phyloP scores from a whole-genome alignment of 2,113 vertebrate genomes.

The Gambusia holbrooki region DNA sequence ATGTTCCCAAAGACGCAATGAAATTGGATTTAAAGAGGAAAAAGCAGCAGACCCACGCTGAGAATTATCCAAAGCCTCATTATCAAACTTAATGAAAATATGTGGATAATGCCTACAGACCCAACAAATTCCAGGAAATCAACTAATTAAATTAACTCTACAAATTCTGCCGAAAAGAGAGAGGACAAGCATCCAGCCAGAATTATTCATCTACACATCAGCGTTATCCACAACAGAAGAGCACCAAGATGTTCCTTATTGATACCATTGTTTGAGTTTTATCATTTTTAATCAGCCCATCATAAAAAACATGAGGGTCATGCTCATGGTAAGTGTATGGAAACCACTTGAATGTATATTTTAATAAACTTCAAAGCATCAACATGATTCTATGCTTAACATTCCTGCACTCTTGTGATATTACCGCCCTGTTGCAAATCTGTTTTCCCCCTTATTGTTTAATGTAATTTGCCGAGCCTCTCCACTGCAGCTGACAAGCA shows the following conservation, averaged over 20 bases:
- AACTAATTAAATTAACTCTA: too few relatives aligned
- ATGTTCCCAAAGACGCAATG: too few relatives aligned
- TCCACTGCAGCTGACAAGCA: slow-evolving; percentile 70
- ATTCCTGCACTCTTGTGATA: slow-evolving; percentile 25
- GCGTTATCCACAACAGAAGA: neutral
- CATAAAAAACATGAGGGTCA: neutral
- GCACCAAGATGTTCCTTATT: neutral
- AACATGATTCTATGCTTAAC: slow-evolving; percentile 12
- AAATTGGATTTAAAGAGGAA: too few relatives aligned
- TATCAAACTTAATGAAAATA: too few relatives aligned
- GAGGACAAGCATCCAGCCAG: too few relatives aligned
- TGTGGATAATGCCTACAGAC: too few relatives aligned
- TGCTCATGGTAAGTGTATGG: neutral
- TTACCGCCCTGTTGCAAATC: slow-evolving; percentile 42
- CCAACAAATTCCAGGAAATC: too few relatives aligned
- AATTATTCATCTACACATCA: too few relatives aligned
- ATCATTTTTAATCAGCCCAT: neutral
- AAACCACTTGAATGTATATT: neutral
- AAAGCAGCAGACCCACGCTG: too few relatives aligned
- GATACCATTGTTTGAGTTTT: neutral
- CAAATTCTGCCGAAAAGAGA: too few relatives aligned
- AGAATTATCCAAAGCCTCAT: too few relatives aligned
- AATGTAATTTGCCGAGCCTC: slow-evolving; percentile 62
- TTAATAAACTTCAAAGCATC: neutral
- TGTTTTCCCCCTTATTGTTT: slow-evolving; percentile 59